These are phyloP conservation scores for Catonia carolina DNA, from an alignment of 2,888 invertebrate species.

Conservation along the genomic window DNA sequence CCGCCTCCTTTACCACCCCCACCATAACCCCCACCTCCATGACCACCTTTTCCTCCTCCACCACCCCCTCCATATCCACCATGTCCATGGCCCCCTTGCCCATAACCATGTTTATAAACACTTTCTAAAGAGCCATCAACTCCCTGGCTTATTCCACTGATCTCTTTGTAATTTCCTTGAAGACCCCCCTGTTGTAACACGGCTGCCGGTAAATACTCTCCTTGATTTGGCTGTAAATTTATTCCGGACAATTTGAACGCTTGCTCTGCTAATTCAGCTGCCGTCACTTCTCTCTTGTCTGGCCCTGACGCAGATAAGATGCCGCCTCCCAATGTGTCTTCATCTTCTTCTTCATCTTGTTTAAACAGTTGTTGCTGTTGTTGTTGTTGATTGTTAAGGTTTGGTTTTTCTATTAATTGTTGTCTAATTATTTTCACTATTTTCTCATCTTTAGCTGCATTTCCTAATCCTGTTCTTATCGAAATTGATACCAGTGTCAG, in stretches of 20 bases:
- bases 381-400: background rate
- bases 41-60: background rate
- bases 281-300: background rate
- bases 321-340: too few species aligned
- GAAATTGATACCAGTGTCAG: too few species aligned
- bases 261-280: constrained; percentile 5
- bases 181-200: too few species aligned
- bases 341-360: too few species aligned
- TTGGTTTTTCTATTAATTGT: too few species aligned
- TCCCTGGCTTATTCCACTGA: background rate
- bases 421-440: too few species aligned
- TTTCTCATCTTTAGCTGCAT: too few species aligned
- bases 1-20: background rate
- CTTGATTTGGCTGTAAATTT: background rate
- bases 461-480: too few species aligned
- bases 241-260: background rate
- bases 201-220: background rate
- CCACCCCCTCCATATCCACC: background rate
- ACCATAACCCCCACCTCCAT: background rate
- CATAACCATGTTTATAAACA: constrained; percentile 4
- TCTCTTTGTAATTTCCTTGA: background rate
- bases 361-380: background rate
- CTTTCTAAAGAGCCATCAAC: background rate
- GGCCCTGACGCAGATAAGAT: background rate
- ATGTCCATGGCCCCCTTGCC: constrained; percentile 7